Evolutionary conservation across 2,888 invertebrate genomes (phyloP).

Genomic region (Xylocampa areola): DNA sequence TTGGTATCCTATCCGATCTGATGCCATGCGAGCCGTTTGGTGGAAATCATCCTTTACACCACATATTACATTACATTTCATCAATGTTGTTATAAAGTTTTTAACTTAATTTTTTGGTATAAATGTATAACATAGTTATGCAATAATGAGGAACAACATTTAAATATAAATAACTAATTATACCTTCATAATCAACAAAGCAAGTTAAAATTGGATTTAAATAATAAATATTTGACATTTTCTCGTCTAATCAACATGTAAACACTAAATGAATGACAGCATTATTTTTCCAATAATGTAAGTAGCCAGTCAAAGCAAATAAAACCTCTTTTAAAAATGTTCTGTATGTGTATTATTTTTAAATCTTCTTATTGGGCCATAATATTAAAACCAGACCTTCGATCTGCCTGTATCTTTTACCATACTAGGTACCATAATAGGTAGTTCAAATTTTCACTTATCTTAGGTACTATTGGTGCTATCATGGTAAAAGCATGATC

Average conservation of each 20-base stretch:
- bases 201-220: conserved; percentile 70
- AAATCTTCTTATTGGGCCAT: too few species aligned
- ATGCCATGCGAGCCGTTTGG: too few species aligned
- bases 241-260: conserved; percentile 8
- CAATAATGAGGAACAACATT: not conserved
- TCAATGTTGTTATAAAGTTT: too few species aligned
- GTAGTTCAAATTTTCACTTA: too few species aligned
- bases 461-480: too few species aligned
- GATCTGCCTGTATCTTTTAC: too few species aligned
- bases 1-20: too few species aligned
- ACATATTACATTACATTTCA: too few species aligned
- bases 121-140: not conserved
- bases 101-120: not conserved
- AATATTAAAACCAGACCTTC: too few species aligned
- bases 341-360: conserved; percentile 10
- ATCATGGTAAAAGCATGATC: too few species aligned
- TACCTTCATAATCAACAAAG: conserved; percentile 57
- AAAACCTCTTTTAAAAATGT: conserved; percentile 20
- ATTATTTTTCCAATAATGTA: not conserved
- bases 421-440: too few species aligned
- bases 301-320: conserved; percentile 14
- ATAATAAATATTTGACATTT: conserved; percentile 66
- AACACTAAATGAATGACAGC: conserved; percentile 1
- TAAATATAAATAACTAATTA: not conserved
- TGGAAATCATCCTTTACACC: too few species aligned